Conservation (phyloP, 1,140 invertebrate genomes). For the Dysdera silvatica region DNA sequence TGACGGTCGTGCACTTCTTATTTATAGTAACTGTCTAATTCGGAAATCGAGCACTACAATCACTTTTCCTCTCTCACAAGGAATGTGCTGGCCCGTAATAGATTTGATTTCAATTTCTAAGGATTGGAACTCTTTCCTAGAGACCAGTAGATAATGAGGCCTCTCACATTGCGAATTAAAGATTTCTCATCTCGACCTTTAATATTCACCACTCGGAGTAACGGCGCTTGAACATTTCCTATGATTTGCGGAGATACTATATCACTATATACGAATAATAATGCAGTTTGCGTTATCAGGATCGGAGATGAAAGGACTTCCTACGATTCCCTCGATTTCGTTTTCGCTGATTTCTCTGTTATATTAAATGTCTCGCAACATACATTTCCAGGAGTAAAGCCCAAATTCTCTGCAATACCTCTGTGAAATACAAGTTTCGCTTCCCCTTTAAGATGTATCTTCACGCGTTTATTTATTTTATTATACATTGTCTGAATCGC, state of each 20-base stretch:
- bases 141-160: not conserved
- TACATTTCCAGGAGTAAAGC: no score
- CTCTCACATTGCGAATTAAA: not conserved
- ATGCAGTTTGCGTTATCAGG: no score
- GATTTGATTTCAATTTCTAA: not conserved
- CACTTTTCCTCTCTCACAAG: conserved; percentile 13
- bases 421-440: no score
- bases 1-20: no score
- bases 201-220: not conserved
- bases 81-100: not conserved
- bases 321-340: no score
- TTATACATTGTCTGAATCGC: no score
- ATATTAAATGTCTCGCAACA: no score
- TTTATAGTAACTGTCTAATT: not conserved
- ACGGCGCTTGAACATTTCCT: not conserved
- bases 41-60: not conserved
- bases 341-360: no score
- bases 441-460: no score
- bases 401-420: no score
- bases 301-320: no score
- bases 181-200: conserved; percentile 2
- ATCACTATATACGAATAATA: not conserved
- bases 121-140: not conserved
- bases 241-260: not conserved
- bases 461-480: no score